Conservation (phyloP, 2,888 invertebrate species). For the Notocelia uddmanniana region DNA sequence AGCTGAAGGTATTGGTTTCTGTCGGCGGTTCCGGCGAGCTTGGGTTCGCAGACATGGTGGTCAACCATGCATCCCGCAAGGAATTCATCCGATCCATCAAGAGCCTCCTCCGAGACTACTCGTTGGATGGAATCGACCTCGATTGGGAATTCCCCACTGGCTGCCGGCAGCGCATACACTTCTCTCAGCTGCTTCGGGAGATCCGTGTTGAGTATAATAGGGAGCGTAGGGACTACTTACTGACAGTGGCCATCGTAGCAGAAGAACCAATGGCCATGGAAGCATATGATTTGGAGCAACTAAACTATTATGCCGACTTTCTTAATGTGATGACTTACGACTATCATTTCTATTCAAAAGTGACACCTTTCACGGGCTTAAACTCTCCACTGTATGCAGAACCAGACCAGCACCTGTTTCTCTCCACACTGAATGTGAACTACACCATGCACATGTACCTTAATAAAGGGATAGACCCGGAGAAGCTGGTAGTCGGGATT, state of each 20-base stretch:
- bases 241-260: constrained; percentile 93
- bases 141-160: constrained; percentile 96
- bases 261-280: constrained; percentile 90
- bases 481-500: constrained; percentile 93
- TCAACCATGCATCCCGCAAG: constrained; percentile 89
- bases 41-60: constrained; percentile 91
- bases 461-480: constrained; percentile 89
- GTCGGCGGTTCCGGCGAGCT: constrained; percentile 88
- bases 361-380: constrained; percentile 93
- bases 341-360: constrained; percentile 91
- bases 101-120: constrained; percentile 79
- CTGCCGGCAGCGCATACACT: constrained; percentile 88
- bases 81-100: constrained; percentile 85
- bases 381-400: constrained; percentile 92
- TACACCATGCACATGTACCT: constrained; percentile 93
- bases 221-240: constrained; percentile 85
- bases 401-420: constrained; percentile 86
- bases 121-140: constrained; percentile 90
- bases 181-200: constrained; percentile 90
- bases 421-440: constrained; percentile 92
- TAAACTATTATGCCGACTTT: constrained; percentile 93
- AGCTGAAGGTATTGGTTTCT: constrained; percentile 91
- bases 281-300: constrained; percentile 91
- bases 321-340: constrained; percentile 97
- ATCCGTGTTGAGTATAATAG: constrained; percentile 88